Evolutionary conservation across 1,140 invertebrate genomes (phyloP).

Genomic region (Wasmannia auropunctata): DNA sequence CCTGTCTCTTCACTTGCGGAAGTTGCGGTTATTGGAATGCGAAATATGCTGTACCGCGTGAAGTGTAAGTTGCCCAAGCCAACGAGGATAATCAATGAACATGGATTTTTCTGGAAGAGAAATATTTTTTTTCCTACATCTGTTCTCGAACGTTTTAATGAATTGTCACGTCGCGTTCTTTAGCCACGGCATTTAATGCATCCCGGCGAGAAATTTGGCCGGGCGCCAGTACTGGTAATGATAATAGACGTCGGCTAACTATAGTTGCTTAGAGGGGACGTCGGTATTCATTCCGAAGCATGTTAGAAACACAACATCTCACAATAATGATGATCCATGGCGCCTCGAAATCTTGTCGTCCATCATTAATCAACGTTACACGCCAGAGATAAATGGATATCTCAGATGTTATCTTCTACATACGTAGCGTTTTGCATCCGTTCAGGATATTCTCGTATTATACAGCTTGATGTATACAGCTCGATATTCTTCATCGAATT

Average conservation of each 20-base stretch:
- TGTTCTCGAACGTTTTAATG: slow-evolving; percentile 3
- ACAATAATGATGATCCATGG: slow-evolving; percentile 59
- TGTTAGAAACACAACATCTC: slow-evolving; percentile 4
- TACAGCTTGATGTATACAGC: too few species aligned
- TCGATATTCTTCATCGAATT: not conserved
- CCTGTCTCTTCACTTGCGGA: slow-evolving; percentile 25
- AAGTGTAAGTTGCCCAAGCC: not conserved
- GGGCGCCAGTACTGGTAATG: slow-evolving; percentile 70
- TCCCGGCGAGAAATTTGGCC: slow-evolving; percentile 67
- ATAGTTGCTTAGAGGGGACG: slow-evolving; percentile 60
- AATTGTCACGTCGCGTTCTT: slow-evolving; percentile 23
- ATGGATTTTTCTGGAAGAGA: not conserved
- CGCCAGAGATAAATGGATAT: slow-evolving; percentile 1
- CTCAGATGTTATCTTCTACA: not conserved
- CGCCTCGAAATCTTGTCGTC: slow-evolving; percentile 10
- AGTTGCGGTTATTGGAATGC: slow-evolving; percentile 1
- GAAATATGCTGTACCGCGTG: not conserved
- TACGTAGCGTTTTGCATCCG: not conserved
- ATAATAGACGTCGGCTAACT: slow-evolving; percentile 72
- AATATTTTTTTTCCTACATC: not conserved
- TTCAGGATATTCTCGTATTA: not conserved
- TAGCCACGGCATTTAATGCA: slow-evolving; percentile 51
- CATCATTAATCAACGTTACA: slow-evolving; percentile 24
- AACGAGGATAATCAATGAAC: not conserved
- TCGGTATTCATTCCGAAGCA: slow-evolving; percentile 55